These are phyloP conservation scores for Drosophila seclusa DNA, from an alignment of 2,888 invertebrate species.

Conservation along the genomic window DNA sequence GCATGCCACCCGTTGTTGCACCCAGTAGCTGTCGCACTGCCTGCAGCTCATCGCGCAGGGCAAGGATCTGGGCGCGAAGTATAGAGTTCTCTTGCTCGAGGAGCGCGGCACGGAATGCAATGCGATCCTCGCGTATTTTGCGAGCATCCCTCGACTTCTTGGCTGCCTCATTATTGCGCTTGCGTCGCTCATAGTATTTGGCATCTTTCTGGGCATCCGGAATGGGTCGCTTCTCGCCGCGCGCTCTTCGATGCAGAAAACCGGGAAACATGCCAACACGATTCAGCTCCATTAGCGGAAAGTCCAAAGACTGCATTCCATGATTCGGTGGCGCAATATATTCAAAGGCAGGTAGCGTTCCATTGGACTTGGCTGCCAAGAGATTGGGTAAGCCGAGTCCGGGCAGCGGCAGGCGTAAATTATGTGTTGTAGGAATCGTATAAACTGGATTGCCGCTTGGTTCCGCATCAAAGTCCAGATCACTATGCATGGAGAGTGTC, in stretches of 20 bases:
- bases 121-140: conserved; percentile 94
- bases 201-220: conserved; percentile 95
- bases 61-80: conserved; percentile 92
- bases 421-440: conserved; percentile 35
- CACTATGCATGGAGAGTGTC: conserved; percentile 60
- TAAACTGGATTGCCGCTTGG: conserved; percentile 31
- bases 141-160: conserved; percentile 96
- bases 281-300: conserved; percentile 82
- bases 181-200: conserved; percentile 94
- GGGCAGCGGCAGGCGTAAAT: conserved; percentile 56
- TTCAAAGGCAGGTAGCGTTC: conserved; percentile 78
- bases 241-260: conserved; percentile 86
- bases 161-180: conserved; percentile 95
- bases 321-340: conserved; percentile 77
- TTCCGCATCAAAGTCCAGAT: conserved; percentile 54
- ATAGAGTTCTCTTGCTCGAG: conserved; percentile 95
- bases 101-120: conserved; percentile 93
- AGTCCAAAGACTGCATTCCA: conserved; percentile 64
- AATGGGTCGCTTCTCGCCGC: conserved; percentile 94
- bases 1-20: conserved; percentile 61
- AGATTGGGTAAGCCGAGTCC: conserved; percentile 58
- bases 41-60: conserved; percentile 90
- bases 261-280: conserved; percentile 79
- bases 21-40: conserved; percentile 81
- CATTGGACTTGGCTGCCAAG: conserved; percentile 50